Evolutionary conservation across 2,888 invertebrate species (phyloP).

Genomic region (Cotesia congregata): DNA sequence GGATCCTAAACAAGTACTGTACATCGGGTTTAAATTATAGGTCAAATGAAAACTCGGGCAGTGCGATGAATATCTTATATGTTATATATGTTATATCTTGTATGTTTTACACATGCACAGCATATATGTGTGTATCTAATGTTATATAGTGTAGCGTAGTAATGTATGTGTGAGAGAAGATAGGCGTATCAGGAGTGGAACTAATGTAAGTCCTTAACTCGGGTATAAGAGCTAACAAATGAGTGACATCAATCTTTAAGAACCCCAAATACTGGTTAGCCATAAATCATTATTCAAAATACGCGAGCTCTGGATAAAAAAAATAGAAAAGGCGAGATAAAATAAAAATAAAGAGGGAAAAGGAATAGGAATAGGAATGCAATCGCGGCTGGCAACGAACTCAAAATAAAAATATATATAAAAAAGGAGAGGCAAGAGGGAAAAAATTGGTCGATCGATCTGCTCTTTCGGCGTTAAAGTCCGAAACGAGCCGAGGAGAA

Average conservation of each 20-base stretch:
- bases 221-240: neutral
- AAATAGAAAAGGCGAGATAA: constrained; percentile 11
- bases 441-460: constrained; percentile 51
- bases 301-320: constrained; percentile 3
- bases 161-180: neutral
- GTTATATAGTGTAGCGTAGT: neutral
- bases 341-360: constrained; percentile 30
- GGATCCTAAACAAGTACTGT: constrained; percentile 23
- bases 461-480: constrained; percentile 49
- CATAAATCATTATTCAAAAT: constrained; percentile 10
- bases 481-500: constrained; percentile 49
- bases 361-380: constrained; percentile 11
- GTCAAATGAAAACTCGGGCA: constrained; percentile 15
- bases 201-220: neutral
- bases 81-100: too few species aligned
- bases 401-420: constrained; percentile 20
- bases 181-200: neutral
- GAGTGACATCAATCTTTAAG: constrained; percentile 5
- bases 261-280: neutral
- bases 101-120: neutral
- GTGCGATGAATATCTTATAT: neutral
- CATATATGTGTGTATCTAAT: neutral
- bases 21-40: constrained; percentile 1
- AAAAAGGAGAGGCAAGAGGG: constrained; percentile 21
- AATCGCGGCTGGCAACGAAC: constrained; percentile 36